phyloP scores from a whole-genome alignment of 2,888 invertebrate genomes.

The Heteromurus nitidus region DNA sequence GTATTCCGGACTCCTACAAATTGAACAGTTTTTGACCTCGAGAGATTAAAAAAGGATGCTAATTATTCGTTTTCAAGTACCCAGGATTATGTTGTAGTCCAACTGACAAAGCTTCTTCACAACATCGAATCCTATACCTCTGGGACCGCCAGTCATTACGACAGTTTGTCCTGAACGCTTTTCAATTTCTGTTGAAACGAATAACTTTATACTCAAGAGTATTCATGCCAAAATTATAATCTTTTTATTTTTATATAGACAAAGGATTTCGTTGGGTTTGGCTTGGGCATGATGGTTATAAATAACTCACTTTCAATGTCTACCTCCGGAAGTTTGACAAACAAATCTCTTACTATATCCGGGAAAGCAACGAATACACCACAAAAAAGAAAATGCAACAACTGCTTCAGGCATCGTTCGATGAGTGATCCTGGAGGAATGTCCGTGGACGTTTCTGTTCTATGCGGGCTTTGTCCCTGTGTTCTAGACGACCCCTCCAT shows the following conservation, averaged over 20 bases:
- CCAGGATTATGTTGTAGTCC: slow-evolving; percentile 56
- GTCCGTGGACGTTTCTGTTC: too few species aligned
- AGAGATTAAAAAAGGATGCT: too few species aligned
- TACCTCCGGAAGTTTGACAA: slow-evolving; percentile 20
- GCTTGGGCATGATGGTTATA: neutral
- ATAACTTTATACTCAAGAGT: too few species aligned
- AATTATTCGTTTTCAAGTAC: too few species aligned
- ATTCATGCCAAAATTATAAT: too few species aligned
- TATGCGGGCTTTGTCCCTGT: neutral
- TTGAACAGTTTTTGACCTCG: too few species aligned
- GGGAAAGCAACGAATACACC: slow-evolving; percentile 3
- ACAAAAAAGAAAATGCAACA: slow-evolving; percentile 9
- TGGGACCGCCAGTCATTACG: slow-evolving; percentile 47
- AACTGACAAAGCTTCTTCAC: slow-evolving; percentile 53
- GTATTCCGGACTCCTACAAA: slow-evolving; percentile 84
- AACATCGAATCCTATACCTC: slow-evolving; percentile 50
- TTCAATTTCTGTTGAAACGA: neutral
- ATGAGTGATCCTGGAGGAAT: slow-evolving; percentile 24
- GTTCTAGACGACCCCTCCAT: neutral
- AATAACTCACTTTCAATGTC: slow-evolving; percentile 42
- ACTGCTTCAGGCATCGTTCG: slow-evolving; percentile 18
- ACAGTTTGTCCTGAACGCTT: slow-evolving; percentile 9
- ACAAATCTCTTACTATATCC: slow-evolving; percentile 36
- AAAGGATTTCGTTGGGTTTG: neutral
- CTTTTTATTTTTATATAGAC: too few species aligned